Percentiles rank a stretch among this genome's conserved stretches.
phyloP scores from a whole-genome alignment of 2,797 vertebrate species.

The Premnoplex brunnescens region DNA sequence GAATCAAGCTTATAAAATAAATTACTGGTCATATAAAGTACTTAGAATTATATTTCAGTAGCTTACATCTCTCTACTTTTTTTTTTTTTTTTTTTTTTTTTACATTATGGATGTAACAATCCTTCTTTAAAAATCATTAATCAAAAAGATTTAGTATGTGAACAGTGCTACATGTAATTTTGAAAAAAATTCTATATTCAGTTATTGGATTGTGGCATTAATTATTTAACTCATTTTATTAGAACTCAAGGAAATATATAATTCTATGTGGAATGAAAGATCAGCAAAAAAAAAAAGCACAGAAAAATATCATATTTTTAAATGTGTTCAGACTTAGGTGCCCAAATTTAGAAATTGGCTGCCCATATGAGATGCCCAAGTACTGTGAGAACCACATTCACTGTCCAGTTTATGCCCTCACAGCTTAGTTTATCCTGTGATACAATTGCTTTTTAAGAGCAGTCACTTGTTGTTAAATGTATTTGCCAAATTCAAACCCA shows the following conservation, averaged over 20 bases:
- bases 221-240: constrained; percentile 71
- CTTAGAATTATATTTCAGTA: constrained; percentile 19
- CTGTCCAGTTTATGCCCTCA: not conserved
- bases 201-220: constrained; percentile 67
- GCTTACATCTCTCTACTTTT: not conserved
- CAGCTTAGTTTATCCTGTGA: not conserved
- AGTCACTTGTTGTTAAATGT: not conserved
- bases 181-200: constrained; percentile 61
- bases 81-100: not conserved
- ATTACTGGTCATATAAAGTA: not conserved
- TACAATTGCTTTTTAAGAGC: constrained; percentile 1
- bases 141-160: constrained; percentile 63
- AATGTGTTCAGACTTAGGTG: not conserved
- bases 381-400: not conserved
- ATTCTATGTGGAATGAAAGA: constrained; percentile 41
- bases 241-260: constrained; percentile 14
- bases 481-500: constrained; percentile 9
- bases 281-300: not conserved
- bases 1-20: constrained; percentile 32
- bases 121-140: constrained; percentile 50
- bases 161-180: constrained; percentile 5
- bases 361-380: not conserved
- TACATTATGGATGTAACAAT: constrained; percentile 43
- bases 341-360: not conserved
- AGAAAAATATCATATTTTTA: not conserved